Evolutionary conservation across 2,113 vertebrate species (phyloP), one percentile per base, ranked within the genome.

Genomic region (Quiscalus mexicanus): DNA sequence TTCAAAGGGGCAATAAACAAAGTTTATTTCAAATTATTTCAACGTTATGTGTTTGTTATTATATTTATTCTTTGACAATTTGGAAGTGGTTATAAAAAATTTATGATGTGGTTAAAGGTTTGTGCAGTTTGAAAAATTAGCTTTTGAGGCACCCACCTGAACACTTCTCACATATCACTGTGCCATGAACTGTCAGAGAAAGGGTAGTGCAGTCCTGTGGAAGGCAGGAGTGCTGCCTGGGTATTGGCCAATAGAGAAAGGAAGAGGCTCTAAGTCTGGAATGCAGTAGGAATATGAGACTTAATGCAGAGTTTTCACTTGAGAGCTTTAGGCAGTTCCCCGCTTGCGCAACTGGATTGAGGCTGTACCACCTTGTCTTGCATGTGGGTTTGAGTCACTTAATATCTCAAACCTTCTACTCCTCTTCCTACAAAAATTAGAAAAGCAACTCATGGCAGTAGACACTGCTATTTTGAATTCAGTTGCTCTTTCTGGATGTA

Each of bases 21-120:
- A 95, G 93, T 95, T 97, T 78, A 60, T 90, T 96, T 96, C 76
- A 73, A 78, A 94, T 98, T 97, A 95, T 96, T 94, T 95, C 84
- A 49, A 7, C 39, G 47, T 93, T 95, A 91, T 31, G 5, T 87
- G 78, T 95, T 91, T 95, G 94, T 95, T 96, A 68, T 74, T 16
- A 1, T 84, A 80, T 91, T 96, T 97, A 93, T 91, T 97, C 91
- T 95, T 93, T 89, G 87, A 94, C 96, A 94, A 42, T 90, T 96
- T 42, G 9, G 94, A 95, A 96, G 86, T 80, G 83, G 90, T 93
- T 96, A 85, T 96, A 96, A 95, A 97, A 95, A 93, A 93, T 95
- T 92, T 97, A 96, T 89, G 62, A 58, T 90, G 92, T 65, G 71
- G 89, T 65, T 96, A 95, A 97, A 97, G 83, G 70, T 96, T 97